Conservation (phyloP, 2,113 vertebrate species). For the Acanthochromis polyacanthus region DNA sequence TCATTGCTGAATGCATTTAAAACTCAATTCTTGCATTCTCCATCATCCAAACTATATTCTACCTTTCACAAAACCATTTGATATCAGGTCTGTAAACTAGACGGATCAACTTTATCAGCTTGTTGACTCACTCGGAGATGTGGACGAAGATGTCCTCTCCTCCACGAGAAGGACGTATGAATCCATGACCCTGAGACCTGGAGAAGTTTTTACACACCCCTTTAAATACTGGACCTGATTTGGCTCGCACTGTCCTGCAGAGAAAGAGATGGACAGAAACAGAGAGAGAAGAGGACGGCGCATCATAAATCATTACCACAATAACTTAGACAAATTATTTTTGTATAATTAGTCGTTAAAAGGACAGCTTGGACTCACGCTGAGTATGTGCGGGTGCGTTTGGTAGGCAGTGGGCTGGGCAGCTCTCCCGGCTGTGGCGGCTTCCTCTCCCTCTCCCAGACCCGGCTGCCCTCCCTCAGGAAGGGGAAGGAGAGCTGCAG, state of each 20-base stretch:
- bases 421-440: conserved; percentile 88
- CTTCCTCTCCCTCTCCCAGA: conserved; percentile 94
- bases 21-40: no score
- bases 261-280: conserved; percentile 15
- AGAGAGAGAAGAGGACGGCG: background rate
- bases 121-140: conserved; percentile 91
- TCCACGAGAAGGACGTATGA: conserved; percentile 92
- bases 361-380: conserved; percentile 88
- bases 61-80: no score
- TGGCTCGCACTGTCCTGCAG: conserved; percentile 92
- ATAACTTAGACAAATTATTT: background rate
- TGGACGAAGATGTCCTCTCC: conserved; percentile 99
- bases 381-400: conserved; percentile 96
- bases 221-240: conserved; percentile 92
- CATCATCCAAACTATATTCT: no score
- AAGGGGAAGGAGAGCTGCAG: conserved; percentile 93
- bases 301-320: background rate
- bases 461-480: conserved; percentile 91
- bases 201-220: conserved; percentile 98
- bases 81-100: background rate
- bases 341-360: no score
- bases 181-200: conserved; percentile 97
- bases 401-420: conserved; percentile 96
- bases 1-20: no score
- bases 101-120: background rate